These are phyloP conservation scores for Erinaceus europaeus DNA, from an alignment of 2,113 vertebrate species.

Conservation along the genomic window DNA sequence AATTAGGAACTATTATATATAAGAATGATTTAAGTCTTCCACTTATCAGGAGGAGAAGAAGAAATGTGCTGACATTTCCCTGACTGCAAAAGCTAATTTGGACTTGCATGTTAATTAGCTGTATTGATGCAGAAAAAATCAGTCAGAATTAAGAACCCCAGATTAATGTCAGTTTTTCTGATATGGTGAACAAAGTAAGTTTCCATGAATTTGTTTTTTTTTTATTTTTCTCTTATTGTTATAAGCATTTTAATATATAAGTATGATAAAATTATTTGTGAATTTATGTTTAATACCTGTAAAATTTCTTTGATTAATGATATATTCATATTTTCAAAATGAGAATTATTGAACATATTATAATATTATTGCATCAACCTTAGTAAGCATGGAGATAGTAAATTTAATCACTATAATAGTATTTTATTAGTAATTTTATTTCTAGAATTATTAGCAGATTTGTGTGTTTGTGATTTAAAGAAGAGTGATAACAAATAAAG, in stretches of 20 bases:
- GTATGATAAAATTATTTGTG: neutral
- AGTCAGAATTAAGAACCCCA: constrained; percentile 52
- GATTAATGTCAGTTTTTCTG: constrained; percentile 5
- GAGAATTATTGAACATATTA: neutral
- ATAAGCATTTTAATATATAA: neutral
- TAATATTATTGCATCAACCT: neutral
- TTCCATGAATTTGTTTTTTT: neutral
- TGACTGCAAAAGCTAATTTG: constrained; percentile 54
- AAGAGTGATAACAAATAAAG: neutral
- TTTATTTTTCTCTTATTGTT: constrained; percentile 17
- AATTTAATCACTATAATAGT: neutral
- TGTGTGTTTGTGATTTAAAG: constrained; percentile 7
- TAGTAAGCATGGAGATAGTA: neutral
- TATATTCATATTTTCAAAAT: constrained; percentile 14
- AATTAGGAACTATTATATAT: constrained; percentile 67
- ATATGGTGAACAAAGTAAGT: neutral
- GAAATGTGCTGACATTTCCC: constrained; percentile 57
- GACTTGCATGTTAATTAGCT: constrained; percentile 68
- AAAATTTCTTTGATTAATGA: neutral
- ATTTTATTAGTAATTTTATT: neutral
- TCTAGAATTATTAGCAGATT: neutral
- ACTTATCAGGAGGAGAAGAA: constrained; percentile 61
- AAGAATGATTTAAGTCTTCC: constrained; percentile 67
- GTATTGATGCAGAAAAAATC: constrained; percentile 63
- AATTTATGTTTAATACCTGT: neutral